These are phyloP conservation scores for Chlorodrepanis virens DNA, from an alignment of 2,113 vertebrate species.

Conservation along the genomic window DNA sequence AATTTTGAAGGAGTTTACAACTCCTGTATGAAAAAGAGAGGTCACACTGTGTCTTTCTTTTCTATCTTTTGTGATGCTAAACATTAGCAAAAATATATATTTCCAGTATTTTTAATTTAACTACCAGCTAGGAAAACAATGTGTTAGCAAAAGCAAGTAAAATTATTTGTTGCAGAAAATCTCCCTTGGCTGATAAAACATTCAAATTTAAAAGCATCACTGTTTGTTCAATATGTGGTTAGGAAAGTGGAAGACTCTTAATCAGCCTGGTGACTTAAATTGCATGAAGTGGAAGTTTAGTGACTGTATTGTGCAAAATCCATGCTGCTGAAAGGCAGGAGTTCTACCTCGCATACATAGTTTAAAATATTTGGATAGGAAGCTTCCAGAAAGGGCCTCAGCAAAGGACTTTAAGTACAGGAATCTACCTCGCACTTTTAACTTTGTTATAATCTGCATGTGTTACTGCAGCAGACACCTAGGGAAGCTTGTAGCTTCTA, in stretches of 20 bases:
- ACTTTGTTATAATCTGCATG: neutral
- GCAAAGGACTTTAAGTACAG: neutral
- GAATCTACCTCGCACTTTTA: neutral
- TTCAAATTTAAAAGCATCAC: neutral
- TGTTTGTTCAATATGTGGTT: neutral
- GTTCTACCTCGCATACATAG: neutral
- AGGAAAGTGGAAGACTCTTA: neutral
- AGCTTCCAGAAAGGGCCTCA: neutral
- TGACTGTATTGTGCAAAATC: neutral
- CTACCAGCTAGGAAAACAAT: neutral
- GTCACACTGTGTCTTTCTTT: neutral
- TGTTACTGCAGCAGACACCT: neutral
- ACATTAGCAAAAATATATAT: neutral
- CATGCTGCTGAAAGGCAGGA: neutral
- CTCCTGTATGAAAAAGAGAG: neutral
- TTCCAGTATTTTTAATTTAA: neutral
- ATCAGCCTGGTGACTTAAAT: neutral
- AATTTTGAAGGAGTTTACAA: neutral
- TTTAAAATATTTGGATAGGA: neutral
- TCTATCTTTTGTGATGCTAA: neutral
- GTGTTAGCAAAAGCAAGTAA: neutral
- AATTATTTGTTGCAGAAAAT: neutral
- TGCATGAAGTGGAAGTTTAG: neutral
- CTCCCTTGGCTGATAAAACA: neutral
- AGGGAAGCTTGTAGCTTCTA: neutral